These are phyloP conservation scores for Apamea sordens DNA, from an alignment of 2,888 invertebrate genomes.

Conservation along the genomic window DNA sequence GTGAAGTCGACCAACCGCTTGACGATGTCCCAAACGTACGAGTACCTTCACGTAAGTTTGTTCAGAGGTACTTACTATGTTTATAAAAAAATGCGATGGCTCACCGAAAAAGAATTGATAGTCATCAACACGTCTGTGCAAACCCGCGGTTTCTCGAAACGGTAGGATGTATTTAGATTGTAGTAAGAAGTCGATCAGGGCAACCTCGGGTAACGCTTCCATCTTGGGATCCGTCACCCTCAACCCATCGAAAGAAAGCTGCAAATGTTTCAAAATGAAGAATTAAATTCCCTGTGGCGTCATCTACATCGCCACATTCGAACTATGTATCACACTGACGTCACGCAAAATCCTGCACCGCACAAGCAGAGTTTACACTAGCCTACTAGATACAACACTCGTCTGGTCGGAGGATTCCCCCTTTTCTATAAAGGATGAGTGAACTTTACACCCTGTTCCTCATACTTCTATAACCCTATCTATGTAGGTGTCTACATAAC, in stretches of 20 bases:
- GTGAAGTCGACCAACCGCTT: neutral
- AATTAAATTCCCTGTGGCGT: neutral
- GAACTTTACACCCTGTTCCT: neutral
- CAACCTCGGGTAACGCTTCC: slow-evolving; percentile 87
- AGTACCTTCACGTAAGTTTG: neutral
- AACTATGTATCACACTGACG: neutral
- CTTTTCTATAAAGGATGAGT: neutral
- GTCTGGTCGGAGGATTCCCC: neutral
- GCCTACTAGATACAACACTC: neutral
- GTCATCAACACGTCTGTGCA: slow-evolving; percentile 86
- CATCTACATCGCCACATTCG: neutral
- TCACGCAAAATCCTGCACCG: neutral
- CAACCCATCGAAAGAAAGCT: slow-evolving; percentile 83
- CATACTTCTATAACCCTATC: neutral
- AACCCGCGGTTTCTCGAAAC: slow-evolving; percentile 75
- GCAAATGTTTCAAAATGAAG: slow-evolving; percentile 53
- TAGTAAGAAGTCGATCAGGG: slow-evolving; percentile 85
- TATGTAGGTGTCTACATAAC: neutral
- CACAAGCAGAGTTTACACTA: neutral
- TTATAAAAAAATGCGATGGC: slow-evolving; percentile 22
- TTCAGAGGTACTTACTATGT: neutral
- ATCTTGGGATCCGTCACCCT: slow-evolving; percentile 83
- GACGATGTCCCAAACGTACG: neutral
- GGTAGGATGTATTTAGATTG: slow-evolving; percentile 82
- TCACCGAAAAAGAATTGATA: slow-evolving; percentile 85